A percentile compares a stretch with the other conserved stretches of the same genome.
phyloP scores from a whole-genome alignment of 2,888 invertebrate genomes.

The Polydesmus complanatus region DNA sequence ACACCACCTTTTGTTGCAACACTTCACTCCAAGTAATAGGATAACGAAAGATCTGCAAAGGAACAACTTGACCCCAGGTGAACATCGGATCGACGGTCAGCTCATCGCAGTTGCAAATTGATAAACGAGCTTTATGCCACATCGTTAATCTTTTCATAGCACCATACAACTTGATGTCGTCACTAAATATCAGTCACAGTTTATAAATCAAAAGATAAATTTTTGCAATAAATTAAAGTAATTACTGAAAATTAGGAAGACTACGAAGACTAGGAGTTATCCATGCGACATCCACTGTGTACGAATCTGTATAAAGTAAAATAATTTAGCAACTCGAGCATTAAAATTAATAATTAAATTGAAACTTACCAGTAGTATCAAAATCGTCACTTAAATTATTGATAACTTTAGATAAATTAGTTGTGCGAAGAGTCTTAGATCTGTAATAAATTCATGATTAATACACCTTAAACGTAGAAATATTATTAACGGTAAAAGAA shows the following conservation, averaged over 20 bases:
- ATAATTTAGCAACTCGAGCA: not conserved
- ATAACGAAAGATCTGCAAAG: not conserved
- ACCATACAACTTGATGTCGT: not conserved
- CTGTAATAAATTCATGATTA: no score
- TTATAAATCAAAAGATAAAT: not conserved
- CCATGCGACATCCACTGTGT: not conserved
- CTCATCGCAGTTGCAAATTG: not conserved
- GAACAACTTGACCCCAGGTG: not conserved
- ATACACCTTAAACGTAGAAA: no score
- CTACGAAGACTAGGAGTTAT: not conserved
- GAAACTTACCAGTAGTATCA: no score
- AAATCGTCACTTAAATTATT: no score
- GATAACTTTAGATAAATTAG: no score
- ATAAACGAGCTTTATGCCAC: not conserved
- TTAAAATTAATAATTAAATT: not conserved
- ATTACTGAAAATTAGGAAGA: not conserved
- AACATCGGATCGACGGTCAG: not conserved
- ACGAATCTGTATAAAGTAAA: not conserved
- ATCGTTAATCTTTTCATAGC: not conserved
- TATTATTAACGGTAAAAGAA: no score
- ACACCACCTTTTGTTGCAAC: not conserved
- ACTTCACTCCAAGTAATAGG: not conserved
- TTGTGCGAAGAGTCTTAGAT: no score
- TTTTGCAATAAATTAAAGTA: not conserved
- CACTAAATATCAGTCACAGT: not conserved